phyloP scores from a whole-genome alignment of 2,113 vertebrate genomes.

The Hiodon alosoides region DNA sequence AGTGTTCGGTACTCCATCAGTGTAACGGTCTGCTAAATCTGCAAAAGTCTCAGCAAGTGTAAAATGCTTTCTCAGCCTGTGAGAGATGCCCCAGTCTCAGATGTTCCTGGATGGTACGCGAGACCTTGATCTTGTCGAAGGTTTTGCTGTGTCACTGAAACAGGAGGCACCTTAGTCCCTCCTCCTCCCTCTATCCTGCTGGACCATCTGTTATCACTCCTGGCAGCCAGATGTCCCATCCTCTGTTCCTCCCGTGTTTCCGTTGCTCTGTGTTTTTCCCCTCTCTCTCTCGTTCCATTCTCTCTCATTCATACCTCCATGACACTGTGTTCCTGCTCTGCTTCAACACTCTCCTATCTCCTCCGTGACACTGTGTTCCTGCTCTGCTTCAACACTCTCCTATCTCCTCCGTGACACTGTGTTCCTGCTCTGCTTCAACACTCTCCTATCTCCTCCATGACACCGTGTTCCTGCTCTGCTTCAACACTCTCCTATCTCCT shows the following conservation, averaged over 20 bases:
- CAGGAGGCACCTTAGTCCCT: neutral
- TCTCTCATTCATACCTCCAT: too few relatives aligned
- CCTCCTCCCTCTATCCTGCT: constrained; percentile 7
- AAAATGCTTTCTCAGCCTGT: neutral
- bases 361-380: neutral
- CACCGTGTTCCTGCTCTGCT: too few relatives aligned
- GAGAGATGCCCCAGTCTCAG: neutral
- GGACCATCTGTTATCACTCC: constrained; percentile 28
- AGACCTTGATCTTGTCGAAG: constrained; percentile 1
- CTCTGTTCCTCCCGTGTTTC: neutral
- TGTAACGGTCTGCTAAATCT: too few relatives aligned
- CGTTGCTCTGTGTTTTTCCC: too few relatives aligned
- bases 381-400: too few relatives aligned
- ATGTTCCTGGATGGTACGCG: neutral
- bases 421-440: too few relatives aligned
- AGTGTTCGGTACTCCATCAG: too few relatives aligned
- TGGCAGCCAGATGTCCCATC: constrained; percentile 27
- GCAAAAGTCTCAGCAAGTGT: neutral
- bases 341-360: neutral
- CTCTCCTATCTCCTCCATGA: too few relatives aligned
- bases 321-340: constrained; percentile 1
- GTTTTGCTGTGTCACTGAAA: constrained; percentile 12
- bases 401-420: too few relatives aligned
- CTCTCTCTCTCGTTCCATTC: neutral
- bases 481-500: too few relatives aligned